phyloP scores from a whole-genome alignment of 2,888 invertebrate species.

The Caenorhabditis virilis region DNA sequence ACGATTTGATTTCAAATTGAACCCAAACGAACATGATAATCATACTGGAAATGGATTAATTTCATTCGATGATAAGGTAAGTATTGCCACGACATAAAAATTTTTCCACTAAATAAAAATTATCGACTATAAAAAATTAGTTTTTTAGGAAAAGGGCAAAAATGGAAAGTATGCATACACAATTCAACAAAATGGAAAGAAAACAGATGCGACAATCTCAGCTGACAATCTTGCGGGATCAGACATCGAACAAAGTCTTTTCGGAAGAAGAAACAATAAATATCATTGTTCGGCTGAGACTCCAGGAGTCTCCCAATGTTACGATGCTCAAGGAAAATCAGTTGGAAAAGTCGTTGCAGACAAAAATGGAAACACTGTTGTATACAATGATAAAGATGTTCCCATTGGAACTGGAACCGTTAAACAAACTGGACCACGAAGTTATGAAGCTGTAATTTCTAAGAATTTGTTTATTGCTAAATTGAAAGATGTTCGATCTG shows the following conservation, averaged over 20 bases:
- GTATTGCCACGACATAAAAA: no score
- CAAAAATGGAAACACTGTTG: conserved; percentile 67
- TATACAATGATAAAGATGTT: conserved; percentile 67
- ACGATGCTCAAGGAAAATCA: conserved; percentile 65
- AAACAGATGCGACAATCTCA: conserved; percentile 62
- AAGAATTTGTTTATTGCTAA: conserved; percentile 66
- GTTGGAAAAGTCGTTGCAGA: conserved; percentile 68
- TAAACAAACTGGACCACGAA: conserved; percentile 54
- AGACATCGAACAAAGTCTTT: conserved; percentile 58
- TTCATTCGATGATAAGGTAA: conserved; percentile 59
- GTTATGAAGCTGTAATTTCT: conserved; percentile 66
- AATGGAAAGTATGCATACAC: conserved; percentile 65
- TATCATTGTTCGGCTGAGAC: conserved; percentile 67
- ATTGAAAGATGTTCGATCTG: conserved; percentile 60
- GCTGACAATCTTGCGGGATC: conserved; percentile 55
- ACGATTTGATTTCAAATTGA: conserved; percentile 62
- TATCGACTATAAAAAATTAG: conserved; percentile 1
- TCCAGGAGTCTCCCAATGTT: conserved; percentile 68
- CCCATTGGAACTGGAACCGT: conserved; percentile 67
- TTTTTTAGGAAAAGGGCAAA: conserved; percentile 58
- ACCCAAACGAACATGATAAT: conserved; percentile 61
- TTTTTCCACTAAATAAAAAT: conserved; percentile 1
- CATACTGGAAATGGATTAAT: conserved; percentile 60
- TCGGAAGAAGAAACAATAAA: conserved; percentile 64
- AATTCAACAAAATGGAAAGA: conserved; percentile 62